Evolutionary conservation across 2,888 invertebrate genomes (phyloP), one percentile per base, ranked within the genome.

Genomic region (Creontiades dilutus): DNA sequence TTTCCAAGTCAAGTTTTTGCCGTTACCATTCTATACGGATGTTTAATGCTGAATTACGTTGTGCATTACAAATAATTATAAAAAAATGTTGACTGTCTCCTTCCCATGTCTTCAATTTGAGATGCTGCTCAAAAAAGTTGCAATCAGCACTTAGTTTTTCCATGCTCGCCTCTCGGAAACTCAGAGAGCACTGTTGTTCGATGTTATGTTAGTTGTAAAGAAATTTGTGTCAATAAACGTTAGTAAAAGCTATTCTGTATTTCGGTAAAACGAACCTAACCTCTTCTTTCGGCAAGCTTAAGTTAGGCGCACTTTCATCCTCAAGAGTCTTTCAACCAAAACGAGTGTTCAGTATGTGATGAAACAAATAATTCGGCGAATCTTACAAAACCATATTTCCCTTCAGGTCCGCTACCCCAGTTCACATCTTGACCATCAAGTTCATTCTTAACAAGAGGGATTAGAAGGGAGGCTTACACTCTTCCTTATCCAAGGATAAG

Each of bases 141-240:
- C 68, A 27, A 52, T 82, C 52, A 82, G 82, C 52, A 16, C 82
- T 7, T 82, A 52, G 82, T 82, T 82, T 82, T 82, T n/a, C 23
- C 47, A 9, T 82, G n/a, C 78, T 78, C 37, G 46, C 14, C 37
- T 19, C 78, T 48, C 82, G 19, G 52, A 52, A 52, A n/a, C 27
- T n/a, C n/a, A 9, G 82, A 23, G 82, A 82, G 23, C 19, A 52
- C 46, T 81, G 80, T 48, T 82, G 52, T 82, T 82, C 52, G 82
- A 82, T 82, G 82, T 82, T 82, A 82, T 81, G 80, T 52, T 27
- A 82, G 12, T 82, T 37, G 37, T 37, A n/a, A n/a, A n/a, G n/a
- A n/a, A n/a, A 80, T 82, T 23, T 82, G 82, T 82, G 82, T 82
- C 82, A 82, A 82, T 82, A 82, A 82, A 82, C 52, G 82, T 82